Percentiles rank a stretch among this genome's conserved stretches.
These are phyloP conservation scores for Megathymus violae DNA, from an alignment of 1,140 invertebrate genomes.

Conservation along the genomic window DNA sequence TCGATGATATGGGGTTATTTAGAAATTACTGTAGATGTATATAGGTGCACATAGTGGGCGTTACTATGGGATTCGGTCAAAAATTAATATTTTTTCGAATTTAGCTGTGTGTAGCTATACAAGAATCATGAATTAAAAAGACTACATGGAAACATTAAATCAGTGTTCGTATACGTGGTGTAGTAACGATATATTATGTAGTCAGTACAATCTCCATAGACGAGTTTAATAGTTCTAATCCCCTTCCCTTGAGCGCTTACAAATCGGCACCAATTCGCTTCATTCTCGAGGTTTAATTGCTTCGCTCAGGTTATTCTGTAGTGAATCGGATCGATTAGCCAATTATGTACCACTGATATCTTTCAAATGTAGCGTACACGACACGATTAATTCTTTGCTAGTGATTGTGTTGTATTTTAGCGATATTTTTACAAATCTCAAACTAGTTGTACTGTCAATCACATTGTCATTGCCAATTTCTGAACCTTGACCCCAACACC, in stretches of 20 bases:
- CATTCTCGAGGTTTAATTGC: conserved; percentile 57
- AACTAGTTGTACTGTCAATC: no score
- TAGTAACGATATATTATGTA: neutral
- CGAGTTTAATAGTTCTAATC: conserved; percentile 11
- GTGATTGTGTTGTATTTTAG: neutral
- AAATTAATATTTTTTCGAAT: no score
- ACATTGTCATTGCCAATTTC: no score
- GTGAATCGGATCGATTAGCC: conserved; percentile 64
- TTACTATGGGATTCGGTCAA: no score
- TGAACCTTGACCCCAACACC: no score
- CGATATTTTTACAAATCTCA: no score
- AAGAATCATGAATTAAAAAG: no score
- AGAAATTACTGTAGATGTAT: no score
- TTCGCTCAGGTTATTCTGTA: conserved; percentile 47
- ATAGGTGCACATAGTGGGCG: no score
- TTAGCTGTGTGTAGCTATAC: no score
- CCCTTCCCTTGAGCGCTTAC: conserved; percentile 33
- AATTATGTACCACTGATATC: conserved; percentile 61
- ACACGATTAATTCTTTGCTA: conserved; percentile 16
- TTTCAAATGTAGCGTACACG: conserved; percentile 35
- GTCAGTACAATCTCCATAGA: neutral
- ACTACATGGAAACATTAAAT: neutral
- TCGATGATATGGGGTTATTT: no score
- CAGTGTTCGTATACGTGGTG: neutral
- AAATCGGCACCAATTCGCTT: conserved; percentile 50